Evolutionary conservation across 2,888 invertebrate genomes (phyloP).

Genomic region (Andrena dorsata): DNA sequence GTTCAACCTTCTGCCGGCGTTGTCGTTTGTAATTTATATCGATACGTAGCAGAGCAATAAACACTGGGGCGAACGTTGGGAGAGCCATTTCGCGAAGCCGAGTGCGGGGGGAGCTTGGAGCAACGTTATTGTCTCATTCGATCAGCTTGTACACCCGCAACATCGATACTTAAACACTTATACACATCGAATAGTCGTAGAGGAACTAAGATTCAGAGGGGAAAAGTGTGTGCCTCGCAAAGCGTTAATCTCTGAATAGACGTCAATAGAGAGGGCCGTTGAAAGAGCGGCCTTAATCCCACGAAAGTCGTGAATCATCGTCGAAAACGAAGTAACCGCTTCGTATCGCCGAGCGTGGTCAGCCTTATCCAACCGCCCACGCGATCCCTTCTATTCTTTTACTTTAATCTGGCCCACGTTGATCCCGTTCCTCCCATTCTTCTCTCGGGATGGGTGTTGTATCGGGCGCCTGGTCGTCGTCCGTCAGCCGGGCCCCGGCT

Average conservation of each 20-base stretch:
- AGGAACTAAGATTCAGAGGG: too few species aligned
- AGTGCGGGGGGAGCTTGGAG: not conserved
- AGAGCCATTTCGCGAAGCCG: not conserved
- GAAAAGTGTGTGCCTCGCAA: too few species aligned
- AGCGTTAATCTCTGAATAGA: too few species aligned
- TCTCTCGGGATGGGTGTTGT: constrained; percentile 1
- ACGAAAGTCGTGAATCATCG: not conserved
- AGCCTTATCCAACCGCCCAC: not conserved
- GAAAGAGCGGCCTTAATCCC: not conserved
- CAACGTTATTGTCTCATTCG: not conserved
- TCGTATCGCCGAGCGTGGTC: not conserved
- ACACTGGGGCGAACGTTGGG: not conserved
- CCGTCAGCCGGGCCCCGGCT: constrained; percentile 50
- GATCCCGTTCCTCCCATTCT: constrained; percentile 29
- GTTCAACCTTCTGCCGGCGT: not conserved
- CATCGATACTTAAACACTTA: too few species aligned
- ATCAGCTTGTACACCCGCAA: too few species aligned
- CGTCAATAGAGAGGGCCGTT: not conserved
- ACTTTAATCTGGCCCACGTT: constrained; percentile 35
- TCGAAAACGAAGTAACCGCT: not conserved
- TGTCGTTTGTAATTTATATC: constrained; percentile 9
- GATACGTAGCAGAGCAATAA: not conserved
- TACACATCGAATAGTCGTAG: too few species aligned
- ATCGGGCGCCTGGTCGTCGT: constrained; percentile 31
- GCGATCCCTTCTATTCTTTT: constrained; percentile 20